A percentile compares a stretch with the other conserved stretches of the same genome.
Conservation (phyloP, 2,113 vertebrate species). For the mouse (Mus musculus) region DNA sequence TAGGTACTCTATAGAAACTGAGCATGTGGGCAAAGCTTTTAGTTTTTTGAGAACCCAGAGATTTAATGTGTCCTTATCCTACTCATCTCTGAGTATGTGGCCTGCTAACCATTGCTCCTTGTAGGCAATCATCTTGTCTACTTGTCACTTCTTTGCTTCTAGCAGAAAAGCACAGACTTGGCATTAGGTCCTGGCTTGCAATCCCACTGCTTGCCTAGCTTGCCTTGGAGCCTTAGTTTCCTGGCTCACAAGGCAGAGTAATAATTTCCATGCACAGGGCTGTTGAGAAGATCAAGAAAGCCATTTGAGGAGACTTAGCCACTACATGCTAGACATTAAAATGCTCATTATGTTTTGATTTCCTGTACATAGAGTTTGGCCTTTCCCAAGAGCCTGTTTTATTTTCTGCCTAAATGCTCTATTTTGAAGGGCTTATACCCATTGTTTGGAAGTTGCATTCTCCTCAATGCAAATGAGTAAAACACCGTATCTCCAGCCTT, state of each 20-base stretch:
- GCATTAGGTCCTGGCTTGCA: constrained; percentile 8
- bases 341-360: constrained; percentile 14
- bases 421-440: background rate
- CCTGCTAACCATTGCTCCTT: background rate
- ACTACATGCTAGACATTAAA: background rate
- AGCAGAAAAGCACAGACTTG: background rate
- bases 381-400: constrained; percentile 11
- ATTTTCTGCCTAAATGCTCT: background rate
- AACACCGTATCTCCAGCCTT: background rate
- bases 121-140: background rate
- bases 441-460: background rate
- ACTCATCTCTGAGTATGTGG: background rate
- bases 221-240: constrained; percentile 26
- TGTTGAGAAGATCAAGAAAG: constrained; percentile 31
- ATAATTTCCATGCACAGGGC: constrained; percentile 36
- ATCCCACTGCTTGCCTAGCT: constrained; percentile 2
- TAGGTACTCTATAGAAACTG: background rate
- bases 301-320: constrained; percentile 17
- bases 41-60: constrained; percentile 19
- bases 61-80: background rate
- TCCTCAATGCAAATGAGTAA: background rate
- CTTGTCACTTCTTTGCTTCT: background rate
- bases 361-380: constrained; percentile 19
- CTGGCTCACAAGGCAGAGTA: constrained; percentile 37
- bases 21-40: background rate